These are phyloP conservation scores for Odontesthes bonariensis DNA, from an alignment of 2,113 vertebrate genomes.

Conservation along the genomic window DNA sequence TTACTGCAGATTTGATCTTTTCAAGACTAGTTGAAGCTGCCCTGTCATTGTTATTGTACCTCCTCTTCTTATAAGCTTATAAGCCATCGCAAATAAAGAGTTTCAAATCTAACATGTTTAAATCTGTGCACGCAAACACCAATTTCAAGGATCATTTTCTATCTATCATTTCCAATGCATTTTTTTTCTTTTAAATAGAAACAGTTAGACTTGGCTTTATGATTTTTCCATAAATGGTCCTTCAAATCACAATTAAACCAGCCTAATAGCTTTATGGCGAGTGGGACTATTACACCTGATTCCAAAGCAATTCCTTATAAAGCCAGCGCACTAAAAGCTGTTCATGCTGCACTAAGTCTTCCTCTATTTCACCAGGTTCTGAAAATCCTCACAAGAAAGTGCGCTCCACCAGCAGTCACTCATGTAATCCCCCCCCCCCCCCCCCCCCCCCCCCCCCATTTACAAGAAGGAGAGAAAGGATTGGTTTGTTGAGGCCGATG, in stretches of 20 bases:
- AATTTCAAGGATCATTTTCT: background rate
- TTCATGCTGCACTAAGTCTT: constrained; percentile 3
- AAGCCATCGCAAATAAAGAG: background rate
- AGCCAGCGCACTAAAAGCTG: background rate
- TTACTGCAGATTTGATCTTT: constrained; percentile 28
- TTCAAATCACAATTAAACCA: too few species aligned
- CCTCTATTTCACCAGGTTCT: constrained; percentile 34
- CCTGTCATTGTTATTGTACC: constrained; percentile 16
- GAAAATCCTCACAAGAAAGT: constrained; percentile 65
- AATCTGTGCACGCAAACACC: background rate
- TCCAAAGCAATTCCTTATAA: background rate
- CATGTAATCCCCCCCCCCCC: constrained; percentile 38
- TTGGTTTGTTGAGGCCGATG: constrained; percentile 46
- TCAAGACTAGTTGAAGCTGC: constrained; percentile 16
- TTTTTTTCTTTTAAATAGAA: too few species aligned
- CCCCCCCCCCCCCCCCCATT: constrained; percentile 41
- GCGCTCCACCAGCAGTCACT: constrained; percentile 28
- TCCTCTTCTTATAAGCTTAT: too few species aligned
- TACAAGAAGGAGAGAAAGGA: constrained; percentile 40
- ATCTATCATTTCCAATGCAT: background rate
- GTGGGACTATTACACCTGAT: too few species aligned
- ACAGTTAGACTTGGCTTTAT: too few species aligned
- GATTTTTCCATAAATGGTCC: too few species aligned
- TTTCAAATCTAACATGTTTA: background rate
- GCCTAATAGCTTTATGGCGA: background rate